phyloP scores from a whole-genome alignment of 2,888 invertebrate species.

The Mythimna impura region DNA sequence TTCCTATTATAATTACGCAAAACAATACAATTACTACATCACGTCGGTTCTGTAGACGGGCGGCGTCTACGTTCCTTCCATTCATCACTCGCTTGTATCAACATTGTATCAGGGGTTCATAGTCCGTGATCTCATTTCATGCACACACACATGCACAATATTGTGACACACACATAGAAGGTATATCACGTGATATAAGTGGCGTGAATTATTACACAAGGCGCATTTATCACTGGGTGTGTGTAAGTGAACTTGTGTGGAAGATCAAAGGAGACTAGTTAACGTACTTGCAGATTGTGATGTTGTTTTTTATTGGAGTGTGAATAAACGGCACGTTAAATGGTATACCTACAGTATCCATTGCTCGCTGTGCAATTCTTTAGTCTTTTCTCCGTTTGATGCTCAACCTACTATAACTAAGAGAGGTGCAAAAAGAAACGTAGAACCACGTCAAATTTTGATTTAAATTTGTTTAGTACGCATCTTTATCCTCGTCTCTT shows the following conservation, averaged over 20 bases:
- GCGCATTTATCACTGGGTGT: conserved; percentile 46
- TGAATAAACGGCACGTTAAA: conserved; percentile 25
- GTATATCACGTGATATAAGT: conserved; percentile 56
- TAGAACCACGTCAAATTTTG: neutral
- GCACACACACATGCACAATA: conserved; percentile 30
- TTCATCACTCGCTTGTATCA: conserved; percentile 59
- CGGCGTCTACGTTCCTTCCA: conserved; percentile 47
- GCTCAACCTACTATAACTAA: neutral
- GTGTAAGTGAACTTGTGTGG: conserved; percentile 55
- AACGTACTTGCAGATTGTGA: conserved; percentile 27
- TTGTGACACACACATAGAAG: conserved; percentile 33
- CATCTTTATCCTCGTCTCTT: neutral
- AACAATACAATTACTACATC: conserved; percentile 30
- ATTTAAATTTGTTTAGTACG: neutral
- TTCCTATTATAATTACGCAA: neutral
- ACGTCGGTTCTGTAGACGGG: conserved; percentile 20
- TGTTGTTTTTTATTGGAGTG: conserved; percentile 45
- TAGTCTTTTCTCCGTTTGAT: neutral
- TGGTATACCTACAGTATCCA: conserved; percentile 10
- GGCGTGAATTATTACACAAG: conserved; percentile 60
- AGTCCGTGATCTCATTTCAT: conserved; percentile 72
- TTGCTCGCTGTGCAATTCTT: neutral
- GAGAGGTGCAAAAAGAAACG: neutral
- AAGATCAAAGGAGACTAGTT: conserved; percentile 58
- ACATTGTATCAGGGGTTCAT: conserved; percentile 67